Base-by-base conservation (phyloP, 2,113 vertebrate species). In the Leucosticte australis region DNA sequence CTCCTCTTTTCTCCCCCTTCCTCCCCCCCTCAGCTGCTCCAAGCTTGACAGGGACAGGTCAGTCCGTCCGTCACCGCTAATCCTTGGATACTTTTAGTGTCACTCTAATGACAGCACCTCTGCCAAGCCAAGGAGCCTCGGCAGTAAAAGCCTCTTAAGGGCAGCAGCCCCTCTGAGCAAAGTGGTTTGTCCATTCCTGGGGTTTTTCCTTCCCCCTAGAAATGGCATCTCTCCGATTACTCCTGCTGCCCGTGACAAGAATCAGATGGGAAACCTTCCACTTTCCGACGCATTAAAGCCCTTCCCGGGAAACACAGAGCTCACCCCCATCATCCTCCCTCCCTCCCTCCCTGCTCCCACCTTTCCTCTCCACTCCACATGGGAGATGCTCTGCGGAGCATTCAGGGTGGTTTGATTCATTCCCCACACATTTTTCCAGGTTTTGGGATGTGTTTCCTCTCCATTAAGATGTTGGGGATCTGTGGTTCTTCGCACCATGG, bases 171-270 rank as follows among this genome's bases (percentile, higher is more conserved):
- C 91, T 91, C 97, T 97, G 98, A 97, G 96, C 95, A 96, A 97
- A 97, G 92, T 98, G 98, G 94, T 97, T 97, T 94, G 92, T 94
- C 83, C 97, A 75, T 98, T 97, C 96, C 96, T 77, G 28, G 95
- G 92, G 63, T 53, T 46, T 19, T 87, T 95, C 92, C 93, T 90
- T 89, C 67, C 55, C 49, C n/a, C 67, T 91, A 68, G 94, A 96
- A 97, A 89, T 94, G 94, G 92, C 96, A 96, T 92, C 73, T 22
- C 18, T 87, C 62, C 22, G 21, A 97, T 96, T 94, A 97, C 76
- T 65, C 89, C 69, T 13, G 89, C 94, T 10, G 10, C 81, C 96
- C 14, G 1, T 96, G 97, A 97, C 96, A 96, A 88, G 92, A n/a
- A 95, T 95, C 26, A 39, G 95, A 95, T 15, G 57, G 77, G 95